Evolutionary conservation across 92 coral and sea anemone genomes (phyloP), one percentile per base, ranked within the genome.

Genomic region (Siderastrea radians): DNA sequence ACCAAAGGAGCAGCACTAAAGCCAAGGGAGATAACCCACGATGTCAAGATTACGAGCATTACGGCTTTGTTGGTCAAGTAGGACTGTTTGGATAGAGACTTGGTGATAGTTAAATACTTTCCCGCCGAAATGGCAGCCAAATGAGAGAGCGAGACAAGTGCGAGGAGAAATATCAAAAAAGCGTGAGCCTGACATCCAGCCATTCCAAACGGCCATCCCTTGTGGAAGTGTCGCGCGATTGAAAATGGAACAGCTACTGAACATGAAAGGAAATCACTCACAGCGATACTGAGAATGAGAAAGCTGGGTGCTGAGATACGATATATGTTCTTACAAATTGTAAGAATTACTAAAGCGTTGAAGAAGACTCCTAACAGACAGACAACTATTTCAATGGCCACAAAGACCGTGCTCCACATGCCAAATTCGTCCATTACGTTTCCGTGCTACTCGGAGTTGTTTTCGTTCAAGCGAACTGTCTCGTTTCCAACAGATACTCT

Each of bases 51-150:
- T 45, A 86, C 63, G 9, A 85, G n/a, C 19, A 81, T n/a, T 15
- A 92, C 86, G 9, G 86, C 83, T 11, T 73, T 73, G 67, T 74
- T 86, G 49, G 61, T 74, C 60, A 80, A 92, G 19, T 91, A 72
- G 38, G 87, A 92, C 3, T 75, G 47, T 16, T 61, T 83, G 3
- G 74, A 63, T n/a, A 82, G 57, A 44, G 94, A 91, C 59, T 67
- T 87, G 81, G 68, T 80, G 49, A 93, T 91, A 17, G 96, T 93
- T 38, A 93, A 72, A 53, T 93, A 93, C 70, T 91, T 93, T 78
- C 82, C 96, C 16, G 77, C 79, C 6, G 96, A 86, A 50, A 92
- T 77, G 51, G 86, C 78, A 0, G 87, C 82, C 57, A 93, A 66
- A 55, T 91, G 94, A 43, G 91, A 59, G 63, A 90, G 79, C 5